Evolutionary conservation across 2,113 vertebrate genomes (phyloP).

Genomic region (Vidua macroura): DNA sequence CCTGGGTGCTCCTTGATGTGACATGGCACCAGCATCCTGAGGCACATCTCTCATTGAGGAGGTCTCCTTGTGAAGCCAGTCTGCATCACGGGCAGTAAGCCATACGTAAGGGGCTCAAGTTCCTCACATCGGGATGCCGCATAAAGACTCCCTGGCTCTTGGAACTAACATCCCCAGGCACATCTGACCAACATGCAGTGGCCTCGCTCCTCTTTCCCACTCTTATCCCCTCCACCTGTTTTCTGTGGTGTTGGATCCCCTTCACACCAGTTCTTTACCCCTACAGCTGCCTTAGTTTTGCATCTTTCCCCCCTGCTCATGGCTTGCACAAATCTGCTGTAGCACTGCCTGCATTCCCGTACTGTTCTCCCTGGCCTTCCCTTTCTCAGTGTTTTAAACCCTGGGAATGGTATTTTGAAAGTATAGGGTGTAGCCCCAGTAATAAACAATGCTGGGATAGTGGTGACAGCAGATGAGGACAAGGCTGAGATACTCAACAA

Average conservation of each 20-base stretch:
- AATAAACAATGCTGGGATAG: background rate
- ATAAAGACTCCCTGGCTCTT: background rate
- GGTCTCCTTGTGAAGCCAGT: background rate
- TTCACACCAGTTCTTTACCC: background rate
- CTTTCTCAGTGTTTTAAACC: background rate
- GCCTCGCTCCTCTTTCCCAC: background rate
- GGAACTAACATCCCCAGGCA: background rate
- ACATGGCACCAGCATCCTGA: background rate
- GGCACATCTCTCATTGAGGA: accelerated
- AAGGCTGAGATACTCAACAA: background rate
- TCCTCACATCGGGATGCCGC: accelerated
- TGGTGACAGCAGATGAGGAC: background rate
- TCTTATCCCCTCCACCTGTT: background rate
- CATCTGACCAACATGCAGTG: background rate
- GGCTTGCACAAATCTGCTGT: background rate
- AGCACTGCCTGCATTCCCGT: background rate
- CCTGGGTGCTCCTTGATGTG: accelerated
- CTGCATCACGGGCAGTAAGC: accelerated
- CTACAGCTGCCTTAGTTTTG: background rate
- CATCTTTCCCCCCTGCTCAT: accelerated
- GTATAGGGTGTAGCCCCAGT: background rate
- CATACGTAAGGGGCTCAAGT: accelerated
- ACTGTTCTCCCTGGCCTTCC: background rate
- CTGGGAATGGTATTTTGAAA: background rate
- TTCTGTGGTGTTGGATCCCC: background rate